Evolutionary conservation across 2,797 vertebrate species (phyloP).

Genomic region (Pyrocephalus nanus): DNA sequence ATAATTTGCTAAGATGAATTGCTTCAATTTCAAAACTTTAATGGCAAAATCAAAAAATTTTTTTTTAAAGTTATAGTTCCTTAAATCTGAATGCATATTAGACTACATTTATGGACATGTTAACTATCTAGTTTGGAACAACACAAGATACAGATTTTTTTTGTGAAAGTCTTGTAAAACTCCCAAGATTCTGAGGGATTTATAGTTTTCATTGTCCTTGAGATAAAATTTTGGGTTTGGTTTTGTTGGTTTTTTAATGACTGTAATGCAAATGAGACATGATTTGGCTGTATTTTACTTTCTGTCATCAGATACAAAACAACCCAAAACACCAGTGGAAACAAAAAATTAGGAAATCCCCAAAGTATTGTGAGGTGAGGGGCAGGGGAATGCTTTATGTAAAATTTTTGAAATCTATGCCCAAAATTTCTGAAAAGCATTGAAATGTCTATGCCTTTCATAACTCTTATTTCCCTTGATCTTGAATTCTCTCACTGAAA

Average conservation of each 20-base stretch:
- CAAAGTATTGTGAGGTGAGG: not conserved
- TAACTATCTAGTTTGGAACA: not conserved
- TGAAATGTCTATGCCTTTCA: not conserved
- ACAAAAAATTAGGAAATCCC: not conserved
- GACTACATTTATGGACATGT: not conserved
- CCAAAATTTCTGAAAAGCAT: not conserved
- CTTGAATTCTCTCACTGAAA: not conserved
- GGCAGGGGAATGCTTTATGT: rapidly evolving
- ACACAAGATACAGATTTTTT: rapidly evolving
- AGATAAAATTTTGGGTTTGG: not conserved
- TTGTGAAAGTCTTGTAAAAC: not conserved
- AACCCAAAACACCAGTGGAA: not conserved
- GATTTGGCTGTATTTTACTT: not conserved
- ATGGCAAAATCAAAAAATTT: not conserved
- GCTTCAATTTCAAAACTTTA: not conserved
- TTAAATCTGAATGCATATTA: not conserved
- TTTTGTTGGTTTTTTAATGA: not conserved
- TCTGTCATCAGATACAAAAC: not conserved
- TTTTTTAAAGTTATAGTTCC: not conserved
- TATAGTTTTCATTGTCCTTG: not conserved
- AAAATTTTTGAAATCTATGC: not conserved
- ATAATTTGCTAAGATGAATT: not conserved
- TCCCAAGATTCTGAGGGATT: not conserved
- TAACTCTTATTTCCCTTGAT: not conserved
- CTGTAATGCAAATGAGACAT: not conserved